Evolutionary conservation across 2,797 vertebrate genomes (phyloP), one percentile per base, ranked within the genome.

Genomic region (Eulemur rubriventer): DNA sequence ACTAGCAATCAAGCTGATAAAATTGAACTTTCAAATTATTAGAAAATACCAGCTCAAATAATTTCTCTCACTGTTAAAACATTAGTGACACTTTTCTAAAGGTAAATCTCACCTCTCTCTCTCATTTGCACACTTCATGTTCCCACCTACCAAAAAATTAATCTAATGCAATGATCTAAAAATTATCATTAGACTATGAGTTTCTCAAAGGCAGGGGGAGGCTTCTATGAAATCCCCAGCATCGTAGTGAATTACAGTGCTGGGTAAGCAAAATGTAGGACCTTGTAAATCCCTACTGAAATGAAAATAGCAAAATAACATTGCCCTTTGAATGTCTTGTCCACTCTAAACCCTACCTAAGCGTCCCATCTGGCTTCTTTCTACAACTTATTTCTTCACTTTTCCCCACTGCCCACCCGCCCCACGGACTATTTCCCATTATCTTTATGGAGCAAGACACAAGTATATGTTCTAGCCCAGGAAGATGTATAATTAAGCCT

Each of bases 21-120:
- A 95, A 96, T n/a, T 18, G 50, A 91, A 89, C 18, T 89, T 89
- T 28, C 50, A 67, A 52, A 81, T 81, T 41, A 95, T 33, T 50
- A 84, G 63, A 81, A 80, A 97, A 93, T 35, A 94, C 0, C 22
- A 86, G 38, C 30, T 70, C 50, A 75, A 79, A 81, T 57, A 78
- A 78, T 35, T 69, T 41, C 26, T 93, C 73, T 57, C 83, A 75
- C 33, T 75, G 38, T 69, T 89, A 86, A 91, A 95, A 50, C 33
- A 67, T 26, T 33, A 75, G 17, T 9, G 33, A 82, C 4, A 80
- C 41, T 67, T 67, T 89, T 61, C 26, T 41, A 65, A 38, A 13
- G 22, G 82, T 83, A 96, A 87, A 93, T 50, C 50, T 57, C 6
- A 75, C 28, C 50, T n/a, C 67, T 46, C 28, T 86, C 43, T 69